These are phyloP conservation scores for Sus scrofa DNA, from an alignment of 2,113 vertebrate species.

Conservation along the genomic window DNA sequence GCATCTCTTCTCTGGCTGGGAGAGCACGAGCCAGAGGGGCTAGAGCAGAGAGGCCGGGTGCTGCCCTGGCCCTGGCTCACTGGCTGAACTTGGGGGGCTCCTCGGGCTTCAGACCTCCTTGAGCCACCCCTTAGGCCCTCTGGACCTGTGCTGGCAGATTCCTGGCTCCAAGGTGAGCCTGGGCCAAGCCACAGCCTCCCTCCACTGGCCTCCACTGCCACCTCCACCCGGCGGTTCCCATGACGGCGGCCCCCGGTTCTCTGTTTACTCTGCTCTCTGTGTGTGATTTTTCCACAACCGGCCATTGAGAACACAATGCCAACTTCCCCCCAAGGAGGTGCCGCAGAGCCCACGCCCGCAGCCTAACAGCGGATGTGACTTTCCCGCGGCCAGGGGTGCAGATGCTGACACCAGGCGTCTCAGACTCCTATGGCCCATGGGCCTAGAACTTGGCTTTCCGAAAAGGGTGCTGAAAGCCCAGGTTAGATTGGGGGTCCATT, in stretches of 20 bases:
- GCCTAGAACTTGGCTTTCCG: neutral
- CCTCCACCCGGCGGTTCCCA: conserved; percentile 50
- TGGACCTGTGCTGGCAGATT: neutral
- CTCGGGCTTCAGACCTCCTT: neutral
- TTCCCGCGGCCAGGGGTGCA: neutral
- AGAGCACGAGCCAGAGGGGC: neutral
- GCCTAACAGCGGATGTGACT: conserved; percentile 47
- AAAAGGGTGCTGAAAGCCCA: neutral
- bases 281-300: conserved; percentile 71
- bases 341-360: neutral
- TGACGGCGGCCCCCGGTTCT: neutral
- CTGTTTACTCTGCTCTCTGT: conserved; percentile 65
- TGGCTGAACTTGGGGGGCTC: neutral
- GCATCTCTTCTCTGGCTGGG: neutral
- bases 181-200: neutral
- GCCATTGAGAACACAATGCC: conserved; percentile 73
- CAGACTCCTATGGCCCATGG: neutral
- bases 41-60: neutral
- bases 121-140: neutral
- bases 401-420: neutral
- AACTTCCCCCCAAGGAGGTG: conserved; percentile 58
- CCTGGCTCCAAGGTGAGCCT: conserved; percentile 2
- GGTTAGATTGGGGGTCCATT: neutral
- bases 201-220: neutral
- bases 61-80: neutral